Base-by-base conservation (phyloP, 2,888 invertebrate species). In the Congeria kusceri region DNA sequence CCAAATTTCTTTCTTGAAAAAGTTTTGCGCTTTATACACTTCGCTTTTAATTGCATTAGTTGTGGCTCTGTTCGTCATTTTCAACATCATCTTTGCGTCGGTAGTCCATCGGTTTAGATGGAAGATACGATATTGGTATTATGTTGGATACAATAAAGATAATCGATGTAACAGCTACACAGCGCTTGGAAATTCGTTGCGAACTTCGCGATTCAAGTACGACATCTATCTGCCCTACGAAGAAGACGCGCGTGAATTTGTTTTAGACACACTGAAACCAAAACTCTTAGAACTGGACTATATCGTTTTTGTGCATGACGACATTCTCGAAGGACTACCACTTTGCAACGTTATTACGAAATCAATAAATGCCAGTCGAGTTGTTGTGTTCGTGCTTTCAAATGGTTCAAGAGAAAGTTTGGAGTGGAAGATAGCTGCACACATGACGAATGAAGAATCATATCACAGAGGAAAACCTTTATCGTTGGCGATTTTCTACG, bases 101-200 rank as follows among this genome's bases (percentile, higher is more conserved):
- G 46, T 73, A 1, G 47, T 73, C 0, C 64, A 78, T 29, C 46
- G 61, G 3, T 66, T 56, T 53, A 32, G 78, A 44, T 78, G 78
- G 78, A 58, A 58, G 28, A 25, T 78, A 23, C 57, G 69, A 27
- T 78, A 78, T 53, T 78, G 78, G 78, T 78, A 70, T 29, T 73
- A 73, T 44, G 73, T 78, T 7, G 56, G 27, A 3, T 23, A 29
- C 2, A 23, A 29, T 20, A 58, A 58, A 25, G 44, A 57, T 11
- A 49, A 27, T 18, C 27, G 25, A 7, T 27, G 27, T 15, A 18
- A 32, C 13, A 25, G 28, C 3, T n/a, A 27, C 25, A 13, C 9
- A 20, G 11, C 47, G 7, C 25, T 28, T 0, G 25, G 25, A n/a
- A 20, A 15, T 46, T n/a, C 59, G 23, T 28, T 27, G 4, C 25